A percentile compares a stretch with the other conserved stretches of the same genome.
phyloP scores from a whole-genome alignment of 35 echinoderm and acorn worm species.

The Lytechinus pictus region DNA sequence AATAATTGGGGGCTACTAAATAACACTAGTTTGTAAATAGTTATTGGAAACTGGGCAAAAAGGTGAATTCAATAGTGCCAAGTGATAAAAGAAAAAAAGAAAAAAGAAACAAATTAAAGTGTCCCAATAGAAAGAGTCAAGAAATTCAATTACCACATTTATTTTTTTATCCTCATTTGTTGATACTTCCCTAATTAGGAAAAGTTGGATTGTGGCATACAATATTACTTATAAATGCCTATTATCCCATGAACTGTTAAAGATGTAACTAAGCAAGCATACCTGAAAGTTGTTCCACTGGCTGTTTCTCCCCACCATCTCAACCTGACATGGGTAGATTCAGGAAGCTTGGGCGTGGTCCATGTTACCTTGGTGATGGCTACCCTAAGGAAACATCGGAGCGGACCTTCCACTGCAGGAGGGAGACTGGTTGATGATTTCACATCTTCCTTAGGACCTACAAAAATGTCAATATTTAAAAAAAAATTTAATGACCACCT shows the following conservation, averaged over 20 bases:
- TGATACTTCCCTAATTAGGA: too few relatives aligned
- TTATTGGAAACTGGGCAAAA: too few relatives aligned
- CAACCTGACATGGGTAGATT: constrained; percentile 79
- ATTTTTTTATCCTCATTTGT: too few relatives aligned
- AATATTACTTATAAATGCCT: not conserved
- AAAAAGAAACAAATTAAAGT: too few relatives aligned
- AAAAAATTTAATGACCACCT: too few relatives aligned
- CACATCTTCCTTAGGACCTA: constrained; percentile 86
- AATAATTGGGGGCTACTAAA: too few relatives aligned
- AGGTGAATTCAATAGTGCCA: too few relatives aligned
- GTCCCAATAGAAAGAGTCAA: too few relatives aligned
- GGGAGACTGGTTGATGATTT: constrained; percentile 88
- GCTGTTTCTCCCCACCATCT: constrained; percentile 92
- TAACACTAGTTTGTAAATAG: too few relatives aligned
- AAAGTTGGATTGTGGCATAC: not conserved
- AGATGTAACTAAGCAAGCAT: not conserved
- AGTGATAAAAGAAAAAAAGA: too few relatives aligned
- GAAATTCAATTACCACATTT: too few relatives aligned
- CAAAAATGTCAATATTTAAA: not conserved
- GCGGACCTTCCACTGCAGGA: constrained; percentile 89
- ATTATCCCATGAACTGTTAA: not conserved
- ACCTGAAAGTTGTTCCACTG: constrained; percentile 88
- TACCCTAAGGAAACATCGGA: constrained; percentile 91
- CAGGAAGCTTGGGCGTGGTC: constrained; percentile 75
- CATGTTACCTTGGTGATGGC: constrained; percentile 79